phyloP scores from a whole-genome alignment of 2,113 vertebrate genomes.

The Copsychus sechellarum region DNA sequence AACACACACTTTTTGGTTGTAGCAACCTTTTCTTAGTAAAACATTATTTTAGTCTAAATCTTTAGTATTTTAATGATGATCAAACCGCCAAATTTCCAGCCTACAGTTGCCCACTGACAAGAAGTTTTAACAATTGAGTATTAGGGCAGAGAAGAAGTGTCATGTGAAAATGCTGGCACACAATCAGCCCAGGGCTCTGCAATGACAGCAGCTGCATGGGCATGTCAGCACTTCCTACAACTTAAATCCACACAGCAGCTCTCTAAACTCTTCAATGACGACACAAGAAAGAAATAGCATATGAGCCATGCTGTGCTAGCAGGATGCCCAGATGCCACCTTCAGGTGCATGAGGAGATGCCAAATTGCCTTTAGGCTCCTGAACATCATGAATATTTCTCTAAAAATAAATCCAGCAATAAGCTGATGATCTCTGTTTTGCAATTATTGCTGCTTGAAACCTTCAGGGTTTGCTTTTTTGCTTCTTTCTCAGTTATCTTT shows the following conservation, averaged over 20 bases:
- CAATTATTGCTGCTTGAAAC: background rate
- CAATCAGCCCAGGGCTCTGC: background rate
- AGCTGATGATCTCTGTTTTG: background rate
- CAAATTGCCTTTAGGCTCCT: slow-evolving; percentile 18
- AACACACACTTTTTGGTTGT: background rate
- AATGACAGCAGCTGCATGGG: slow-evolving; percentile 42
- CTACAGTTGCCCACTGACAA: background rate
- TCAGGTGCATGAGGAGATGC: slow-evolving; percentile 21
- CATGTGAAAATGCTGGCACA: slow-evolving; percentile 34
- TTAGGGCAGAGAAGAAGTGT: background rate
- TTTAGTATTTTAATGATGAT: background rate
- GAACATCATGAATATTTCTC: background rate
- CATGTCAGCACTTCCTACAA: slow-evolving; percentile 55
- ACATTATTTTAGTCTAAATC: background rate
- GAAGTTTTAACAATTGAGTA: background rate
- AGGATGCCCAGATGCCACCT: slow-evolving; percentile 51
- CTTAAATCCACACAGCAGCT: slow-evolving; percentile 48
- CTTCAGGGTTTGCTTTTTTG: background rate
- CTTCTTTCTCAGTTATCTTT: background rate
- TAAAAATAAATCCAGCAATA: slow-evolving; percentile 28
- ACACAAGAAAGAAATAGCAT: slow-evolving; percentile 46
- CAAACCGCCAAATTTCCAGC: background rate
- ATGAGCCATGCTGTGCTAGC: slow-evolving; percentile 40
- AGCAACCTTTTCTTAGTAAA: background rate
- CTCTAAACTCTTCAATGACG: background rate